Conservation (phyloP, 2,888 invertebrate species). For the Bruchidius siliquastri region DNA sequence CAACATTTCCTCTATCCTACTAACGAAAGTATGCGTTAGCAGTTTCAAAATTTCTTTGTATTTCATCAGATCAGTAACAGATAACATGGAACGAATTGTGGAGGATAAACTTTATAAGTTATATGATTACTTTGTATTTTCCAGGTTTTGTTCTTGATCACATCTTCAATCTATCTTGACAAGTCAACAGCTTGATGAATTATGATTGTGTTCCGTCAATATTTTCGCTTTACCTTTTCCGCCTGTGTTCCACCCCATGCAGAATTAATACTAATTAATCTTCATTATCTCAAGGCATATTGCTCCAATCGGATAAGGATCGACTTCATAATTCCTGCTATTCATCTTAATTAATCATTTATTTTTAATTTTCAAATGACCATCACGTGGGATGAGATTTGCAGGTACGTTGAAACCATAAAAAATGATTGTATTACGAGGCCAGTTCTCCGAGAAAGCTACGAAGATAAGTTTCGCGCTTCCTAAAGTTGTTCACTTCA, state of each 20-base stretch:
- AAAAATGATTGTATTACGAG: background rate
- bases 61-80: too few relatives aligned
- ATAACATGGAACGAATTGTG: too few relatives aligned
- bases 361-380: background rate
- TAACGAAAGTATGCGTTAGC: too few relatives aligned
- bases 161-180: background rate
- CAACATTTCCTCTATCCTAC: too few relatives aligned
- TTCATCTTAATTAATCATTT: background rate
- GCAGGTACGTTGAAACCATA: background rate
- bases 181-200: background rate
- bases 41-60: too few relatives aligned
- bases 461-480: background rate
- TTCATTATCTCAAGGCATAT: background rate
- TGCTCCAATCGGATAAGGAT: background rate
- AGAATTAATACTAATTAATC: background rate
- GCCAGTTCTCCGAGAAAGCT: background rate
- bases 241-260: background rate
- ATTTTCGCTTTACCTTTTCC: background rate
- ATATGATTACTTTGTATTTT: background rate
- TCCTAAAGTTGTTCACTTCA: background rate
- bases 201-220: background rate
- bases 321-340: background rate
- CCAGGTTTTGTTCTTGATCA: background rate
- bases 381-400: background rate
- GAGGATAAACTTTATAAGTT: background rate